Conservation (phyloP, 2,113 vertebrate genomes). For the Podarcis cretensis region DNA sequence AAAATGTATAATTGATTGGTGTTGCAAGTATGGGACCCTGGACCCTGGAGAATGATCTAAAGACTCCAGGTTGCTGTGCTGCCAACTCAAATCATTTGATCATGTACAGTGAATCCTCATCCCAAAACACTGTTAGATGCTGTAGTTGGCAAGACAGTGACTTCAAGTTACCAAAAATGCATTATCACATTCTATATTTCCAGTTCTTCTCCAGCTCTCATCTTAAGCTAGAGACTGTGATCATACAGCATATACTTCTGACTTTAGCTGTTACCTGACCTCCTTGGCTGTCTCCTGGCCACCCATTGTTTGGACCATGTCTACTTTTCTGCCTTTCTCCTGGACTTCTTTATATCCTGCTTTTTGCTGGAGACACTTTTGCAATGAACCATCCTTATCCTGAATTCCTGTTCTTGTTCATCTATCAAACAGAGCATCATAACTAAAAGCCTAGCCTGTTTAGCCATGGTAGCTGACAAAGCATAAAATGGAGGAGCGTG, state of each 20-base stretch:
- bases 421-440: not conserved
- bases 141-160: not conserved
- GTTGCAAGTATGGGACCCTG: not conserved
- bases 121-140: too few relatives aligned
- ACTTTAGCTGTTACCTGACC: not conserved
- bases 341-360: not conserved
- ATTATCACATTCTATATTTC: not conserved
- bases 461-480: constrained; percentile 16
- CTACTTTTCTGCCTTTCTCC: not conserved
- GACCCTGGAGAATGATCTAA: not conserved
- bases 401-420: not conserved
- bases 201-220: not conserved
- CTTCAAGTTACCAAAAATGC: not conserved
- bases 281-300: not conserved
- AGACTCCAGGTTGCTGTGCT: not conserved
- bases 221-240: not conserved
- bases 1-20: too few relatives aligned
- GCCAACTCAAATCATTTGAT: not conserved
- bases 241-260: not conserved
- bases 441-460: not conserved
- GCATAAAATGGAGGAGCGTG: not conserved
- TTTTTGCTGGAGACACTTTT: not conserved
- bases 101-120: not conserved
- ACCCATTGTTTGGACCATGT: not conserved
- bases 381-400: not conserved